These are phyloP conservation scores for Gryllus longicercus DNA, from an alignment of 2,888 invertebrate species.

Conservation along the genomic window DNA sequence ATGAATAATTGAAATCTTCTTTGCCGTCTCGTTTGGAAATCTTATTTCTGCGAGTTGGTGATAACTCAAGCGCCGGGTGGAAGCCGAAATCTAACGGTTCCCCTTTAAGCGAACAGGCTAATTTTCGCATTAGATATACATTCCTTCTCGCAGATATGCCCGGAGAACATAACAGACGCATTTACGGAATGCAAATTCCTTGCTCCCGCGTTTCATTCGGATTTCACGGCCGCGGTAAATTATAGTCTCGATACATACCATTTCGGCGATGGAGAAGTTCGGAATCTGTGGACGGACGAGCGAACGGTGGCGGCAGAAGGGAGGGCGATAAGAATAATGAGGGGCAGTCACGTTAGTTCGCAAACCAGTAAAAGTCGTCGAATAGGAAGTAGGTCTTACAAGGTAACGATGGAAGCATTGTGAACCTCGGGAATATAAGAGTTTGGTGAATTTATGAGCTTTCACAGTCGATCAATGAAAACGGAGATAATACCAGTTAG, in stretches of 20 bases:
- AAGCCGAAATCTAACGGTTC: too few species aligned
- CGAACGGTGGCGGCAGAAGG: too few species aligned
- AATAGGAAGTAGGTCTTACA: too few species aligned
- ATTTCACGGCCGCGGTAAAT: neutral
- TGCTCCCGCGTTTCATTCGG: neutral
- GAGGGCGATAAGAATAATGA: neutral
- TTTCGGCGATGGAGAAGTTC: neutral
- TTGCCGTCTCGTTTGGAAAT: neutral
- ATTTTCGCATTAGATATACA: too few species aligned
- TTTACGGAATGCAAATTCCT: neutral
- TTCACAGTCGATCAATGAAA: too few species aligned
- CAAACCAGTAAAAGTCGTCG: too few species aligned
- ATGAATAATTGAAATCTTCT: conserved; percentile 6
- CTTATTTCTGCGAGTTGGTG: neutral
- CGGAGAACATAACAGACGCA: neutral
- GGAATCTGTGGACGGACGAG: neutral
- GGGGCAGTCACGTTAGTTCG: neutral
- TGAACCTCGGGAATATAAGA: too few species aligned
- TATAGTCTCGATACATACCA: neutral
- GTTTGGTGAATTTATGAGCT: too few species aligned
- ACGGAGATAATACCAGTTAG: too few species aligned
- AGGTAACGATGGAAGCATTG: too few species aligned
- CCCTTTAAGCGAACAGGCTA: too few species aligned
- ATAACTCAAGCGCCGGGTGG: neutral
- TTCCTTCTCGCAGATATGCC: too few species aligned